Conservation (phyloP, 1,140 invertebrate genomes). For the Cataglyphis hispanica region DNA sequence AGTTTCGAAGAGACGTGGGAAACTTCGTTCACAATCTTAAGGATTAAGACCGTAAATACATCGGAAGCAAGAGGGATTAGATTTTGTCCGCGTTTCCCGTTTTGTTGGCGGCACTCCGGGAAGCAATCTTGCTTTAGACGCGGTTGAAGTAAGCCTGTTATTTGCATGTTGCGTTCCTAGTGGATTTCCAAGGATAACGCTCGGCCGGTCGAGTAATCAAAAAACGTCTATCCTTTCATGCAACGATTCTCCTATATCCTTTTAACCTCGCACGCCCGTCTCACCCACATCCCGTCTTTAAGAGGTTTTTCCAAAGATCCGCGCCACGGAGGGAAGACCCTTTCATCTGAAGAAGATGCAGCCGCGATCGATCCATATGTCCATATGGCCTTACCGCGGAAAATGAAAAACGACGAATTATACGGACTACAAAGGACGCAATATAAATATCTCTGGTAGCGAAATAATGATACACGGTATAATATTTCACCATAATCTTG, state of each 20-base stretch:
- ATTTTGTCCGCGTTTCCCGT: constrained; percentile 20
- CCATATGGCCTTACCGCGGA: background rate
- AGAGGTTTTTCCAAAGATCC: constrained; percentile 30
- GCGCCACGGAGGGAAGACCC: background rate
- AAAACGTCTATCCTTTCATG: constrained; percentile 65
- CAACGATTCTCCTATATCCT: constrained; percentile 41
- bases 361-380: constrained; percentile 39
- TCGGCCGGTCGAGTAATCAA: constrained; percentile 69
- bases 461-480: background rate
- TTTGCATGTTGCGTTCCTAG: constrained; percentile 66
- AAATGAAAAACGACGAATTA: constrained; percentile 55
- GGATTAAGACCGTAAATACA: constrained; percentile 22
- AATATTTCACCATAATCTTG: constrained; percentile 25
- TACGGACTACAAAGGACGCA: constrained; percentile 10
- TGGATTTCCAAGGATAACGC: constrained; percentile 64
- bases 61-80: constrained; percentile 36
- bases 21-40: constrained; percentile 5
- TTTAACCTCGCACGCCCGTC: constrained; percentile 49
- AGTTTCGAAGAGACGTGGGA: too few relatives aligned
- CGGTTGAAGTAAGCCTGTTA: constrained; percentile 64
- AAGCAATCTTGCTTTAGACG: constrained; percentile 70
- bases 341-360: constrained; percentile 8
- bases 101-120: constrained; percentile 13
- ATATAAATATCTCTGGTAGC: constrained; percentile 32
- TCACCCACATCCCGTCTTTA: background rate